Evolutionary conservation across 2,888 invertebrate species (phyloP), one percentile per base, ranked within the genome.

Genomic region (Cheilosia urbana): DNA sequence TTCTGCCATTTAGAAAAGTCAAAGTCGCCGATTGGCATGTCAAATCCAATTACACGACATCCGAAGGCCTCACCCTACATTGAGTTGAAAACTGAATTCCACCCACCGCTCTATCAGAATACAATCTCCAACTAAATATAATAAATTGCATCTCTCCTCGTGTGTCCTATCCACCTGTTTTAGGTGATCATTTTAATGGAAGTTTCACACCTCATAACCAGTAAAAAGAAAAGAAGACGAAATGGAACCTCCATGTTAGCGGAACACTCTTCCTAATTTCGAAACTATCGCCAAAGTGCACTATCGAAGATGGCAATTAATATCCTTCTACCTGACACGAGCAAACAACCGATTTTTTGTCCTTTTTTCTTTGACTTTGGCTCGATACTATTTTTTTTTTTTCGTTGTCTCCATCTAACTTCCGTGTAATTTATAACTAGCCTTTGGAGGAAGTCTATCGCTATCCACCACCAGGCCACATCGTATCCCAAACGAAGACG

Each of bases 371-470:
- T 37, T 15, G 60, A 57, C 45, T 66, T 75, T 47, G 40, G 47
- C 24, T 63, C 2, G 19, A 57, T 55, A 24, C 34, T 62, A 7
- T 17, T n/a, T 34, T 65, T 42, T 47, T 51, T 30, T 37, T 37
- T 19, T 57, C 9, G 34, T 49, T 58, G 53, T 53, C 65, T 63
- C 57, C 69, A 53, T 34, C 65, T 72, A 55, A 66, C 53, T 72
- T 71, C 58, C 15, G 65, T 71, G 65, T 72, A 83, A 78, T 78
- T 83, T 83, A 83, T 83, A 65, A 63, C 78, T 53, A 55, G 53
- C 72, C 60, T 72, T 68, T 78, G 51, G 51, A 51, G 65, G 17
- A 42, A 60, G 60, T 58, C 24, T 63, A 69, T 69, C 34, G 19
- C 24, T 63, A 65, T 69, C 34, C 30, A 53, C 27, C 19, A 4